phyloP scores from a whole-genome alignment of 1,140 invertebrate species.

The Triops cancriformis region DNA sequence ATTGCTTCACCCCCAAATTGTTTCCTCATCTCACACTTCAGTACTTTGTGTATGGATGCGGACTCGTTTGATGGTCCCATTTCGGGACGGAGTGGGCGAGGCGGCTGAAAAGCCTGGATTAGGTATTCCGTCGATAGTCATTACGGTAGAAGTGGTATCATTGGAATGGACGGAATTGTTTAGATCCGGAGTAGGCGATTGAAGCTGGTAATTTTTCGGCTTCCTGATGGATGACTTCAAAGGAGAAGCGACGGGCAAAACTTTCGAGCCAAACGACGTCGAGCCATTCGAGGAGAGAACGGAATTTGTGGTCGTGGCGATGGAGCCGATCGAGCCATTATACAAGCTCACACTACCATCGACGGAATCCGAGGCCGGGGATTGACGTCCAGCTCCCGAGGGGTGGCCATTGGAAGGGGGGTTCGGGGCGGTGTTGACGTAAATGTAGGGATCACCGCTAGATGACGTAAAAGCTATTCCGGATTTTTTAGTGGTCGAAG shows the following conservation, averaged over 20 bases:
- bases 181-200: neutral
- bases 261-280: constrained; percentile 13
- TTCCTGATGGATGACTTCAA: constrained; percentile 28
- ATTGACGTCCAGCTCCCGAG: neutral
- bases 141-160: constrained; percentile 19
- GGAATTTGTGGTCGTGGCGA: constrained; percentile 24
- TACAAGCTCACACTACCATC: constrained; percentile 24
- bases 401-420: neutral
- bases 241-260: too few species aligned
- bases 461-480: constrained; percentile 21
- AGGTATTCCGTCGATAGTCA: constrained; percentile 21
- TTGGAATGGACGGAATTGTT: constrained; percentile 6
- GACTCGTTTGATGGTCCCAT: constrained; percentile 27
- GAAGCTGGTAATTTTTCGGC: neutral
- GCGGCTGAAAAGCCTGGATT: constrained; percentile 23
- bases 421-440: neutral
- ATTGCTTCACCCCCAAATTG: neutral
- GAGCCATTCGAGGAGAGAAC: constrained; percentile 22
- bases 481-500: neutral
- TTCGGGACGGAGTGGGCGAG: constrained; percentile 8
- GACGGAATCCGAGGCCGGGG: constrained; percentile 1
- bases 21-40: constrained; percentile 18
- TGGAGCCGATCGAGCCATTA: constrained; percentile 27
- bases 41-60: constrained; percentile 25
- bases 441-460: constrained; percentile 26